A percentile compares a stretch with the other conserved stretches of the same genome.
Evolutionary conservation across 2,113 vertebrate species (phyloP).

Genomic region (Bubalus kerabau): DNA sequence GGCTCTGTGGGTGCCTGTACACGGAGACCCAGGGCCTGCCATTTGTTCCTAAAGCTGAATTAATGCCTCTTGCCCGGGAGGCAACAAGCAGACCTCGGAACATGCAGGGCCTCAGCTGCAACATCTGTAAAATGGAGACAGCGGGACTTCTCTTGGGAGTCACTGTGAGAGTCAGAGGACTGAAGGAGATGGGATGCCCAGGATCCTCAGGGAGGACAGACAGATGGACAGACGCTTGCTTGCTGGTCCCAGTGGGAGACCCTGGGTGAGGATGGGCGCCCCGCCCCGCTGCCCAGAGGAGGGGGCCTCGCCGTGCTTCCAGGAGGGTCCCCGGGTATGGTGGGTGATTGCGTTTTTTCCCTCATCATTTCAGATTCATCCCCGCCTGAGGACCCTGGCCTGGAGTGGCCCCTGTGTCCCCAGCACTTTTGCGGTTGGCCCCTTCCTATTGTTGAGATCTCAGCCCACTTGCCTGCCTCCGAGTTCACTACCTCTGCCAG

Average conservation of each 20-base stretch:
- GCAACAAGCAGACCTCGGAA: background rate
- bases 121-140: background rate
- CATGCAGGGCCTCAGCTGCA: background rate
- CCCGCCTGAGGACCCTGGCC: background rate
- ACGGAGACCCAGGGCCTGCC: background rate
- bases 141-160: background rate
- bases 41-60: background rate
- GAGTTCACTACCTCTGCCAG: background rate
- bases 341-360: background rate
- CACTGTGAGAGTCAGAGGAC: background rate
- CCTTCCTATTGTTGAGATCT: background rate
- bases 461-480: background rate
- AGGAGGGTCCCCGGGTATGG: background rate
- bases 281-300: accelerated
- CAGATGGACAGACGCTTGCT: background rate
- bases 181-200: background rate
- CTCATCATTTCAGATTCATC: background rate
- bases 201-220: background rate
- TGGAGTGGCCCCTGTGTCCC: background rate
- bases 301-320: background rate
- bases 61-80: background rate
- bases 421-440: background rate
- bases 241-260: background rate
- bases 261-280: background rate
- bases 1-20: background rate